These are phyloP conservation scores for Drosophila serrata DNA, from an alignment of 1,140 invertebrate genomes.

Conservation along the genomic window DNA sequence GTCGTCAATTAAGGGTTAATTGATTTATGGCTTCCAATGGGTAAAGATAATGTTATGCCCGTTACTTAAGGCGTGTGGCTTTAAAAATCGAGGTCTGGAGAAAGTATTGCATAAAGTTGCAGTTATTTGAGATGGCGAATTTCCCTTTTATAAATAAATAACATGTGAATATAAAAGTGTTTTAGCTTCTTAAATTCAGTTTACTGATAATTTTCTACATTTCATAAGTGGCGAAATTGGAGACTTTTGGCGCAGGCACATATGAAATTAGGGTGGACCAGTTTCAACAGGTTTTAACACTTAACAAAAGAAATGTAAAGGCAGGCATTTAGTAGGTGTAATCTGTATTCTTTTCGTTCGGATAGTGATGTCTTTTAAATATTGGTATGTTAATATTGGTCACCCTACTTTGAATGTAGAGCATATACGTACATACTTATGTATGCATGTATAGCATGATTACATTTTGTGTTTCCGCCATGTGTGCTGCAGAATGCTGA, in stretches of 20 bases:
- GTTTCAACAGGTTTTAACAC: too few species aligned
- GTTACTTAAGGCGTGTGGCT: conserved; percentile 5
- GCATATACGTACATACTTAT: conserved; percentile 10
- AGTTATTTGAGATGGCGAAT: background rate
- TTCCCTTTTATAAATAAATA: background rate
- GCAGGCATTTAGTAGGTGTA: too few species aligned
- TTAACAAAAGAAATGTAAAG: too few species aligned
- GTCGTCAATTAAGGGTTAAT: conserved; percentile 3
- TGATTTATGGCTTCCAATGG: conserved; percentile 2
- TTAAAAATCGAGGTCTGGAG: conserved; percentile 6
- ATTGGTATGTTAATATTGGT: background rate
- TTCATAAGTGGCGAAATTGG: background rate
- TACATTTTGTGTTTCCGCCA: conserved; percentile 29
- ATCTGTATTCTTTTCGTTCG: too few species aligned
- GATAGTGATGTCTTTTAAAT: too few species aligned
- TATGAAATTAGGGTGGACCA: conserved; percentile 3
- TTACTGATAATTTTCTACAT: background rate
- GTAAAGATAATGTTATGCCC: conserved; percentile 4
- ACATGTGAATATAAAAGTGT: too few species aligned
- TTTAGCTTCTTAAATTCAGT: too few species aligned
- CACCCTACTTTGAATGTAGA: background rate
- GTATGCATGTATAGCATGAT: conserved; percentile 5
- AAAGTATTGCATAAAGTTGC: conserved; percentile 8
- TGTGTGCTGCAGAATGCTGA: conserved; percentile 39
- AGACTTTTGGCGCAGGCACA: background rate